These are phyloP conservation scores for Amiota communis DNA, from an alignment of 2,888 invertebrate genomes.

Conservation along the genomic window DNA sequence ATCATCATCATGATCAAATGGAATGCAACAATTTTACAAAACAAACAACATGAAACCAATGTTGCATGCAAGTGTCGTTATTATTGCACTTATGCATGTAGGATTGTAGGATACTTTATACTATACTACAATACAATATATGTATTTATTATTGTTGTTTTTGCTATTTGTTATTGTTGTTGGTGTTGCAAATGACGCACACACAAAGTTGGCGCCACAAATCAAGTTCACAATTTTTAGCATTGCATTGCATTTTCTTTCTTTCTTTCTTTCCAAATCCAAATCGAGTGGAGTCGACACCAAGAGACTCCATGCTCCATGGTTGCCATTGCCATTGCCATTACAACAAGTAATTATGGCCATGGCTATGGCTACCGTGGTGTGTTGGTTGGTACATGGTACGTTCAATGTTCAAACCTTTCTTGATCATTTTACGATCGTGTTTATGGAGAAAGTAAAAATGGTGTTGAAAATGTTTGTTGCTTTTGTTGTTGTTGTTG, in stretches of 20 bases:
- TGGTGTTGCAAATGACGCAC: constrained; percentile 11
- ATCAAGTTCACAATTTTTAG: constrained; percentile 21
- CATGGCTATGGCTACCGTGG: constrained; percentile 2
- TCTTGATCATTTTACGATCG: too few species aligned
- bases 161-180: constrained; percentile 25
- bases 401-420: too few species aligned
- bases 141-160: too few species aligned
- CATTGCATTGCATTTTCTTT: background rate
- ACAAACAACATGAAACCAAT: constrained; percentile 25
- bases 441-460: constrained; percentile 52
- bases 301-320: too few species aligned
- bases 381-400: too few species aligned
- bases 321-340: too few species aligned
- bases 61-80: background rate
- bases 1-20: constrained; percentile 27
- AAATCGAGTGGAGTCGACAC: too few species aligned
- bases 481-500: background rate
- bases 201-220: constrained; percentile 9
- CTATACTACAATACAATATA: too few species aligned
- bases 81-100: too few species aligned
- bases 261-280: background rate
- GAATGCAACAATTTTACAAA: constrained; percentile 49
- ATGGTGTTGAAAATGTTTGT: constrained; percentile 44
- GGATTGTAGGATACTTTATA: too few species aligned
- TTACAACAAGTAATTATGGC: too few species aligned